Conservation (phyloP, 2,797 vertebrate genomes). For the Spinus pinus region DNA sequence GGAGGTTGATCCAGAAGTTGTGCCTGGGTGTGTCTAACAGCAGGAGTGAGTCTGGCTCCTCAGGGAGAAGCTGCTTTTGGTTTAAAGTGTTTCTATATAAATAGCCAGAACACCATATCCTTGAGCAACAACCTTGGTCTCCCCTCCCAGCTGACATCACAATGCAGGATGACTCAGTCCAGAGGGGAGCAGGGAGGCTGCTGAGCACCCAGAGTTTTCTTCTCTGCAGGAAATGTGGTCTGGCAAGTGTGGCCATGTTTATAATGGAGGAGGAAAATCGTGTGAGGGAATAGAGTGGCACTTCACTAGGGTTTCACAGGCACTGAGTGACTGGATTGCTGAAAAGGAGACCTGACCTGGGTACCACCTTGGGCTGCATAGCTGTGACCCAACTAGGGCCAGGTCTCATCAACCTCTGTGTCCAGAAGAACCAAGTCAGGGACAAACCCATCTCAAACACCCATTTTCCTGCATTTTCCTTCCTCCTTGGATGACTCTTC, state of each 20-base stretch:
- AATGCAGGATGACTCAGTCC: background rate
- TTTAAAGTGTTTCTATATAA: slow-evolving; percentile 6
- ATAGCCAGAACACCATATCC: background rate
- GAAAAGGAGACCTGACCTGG: background rate
- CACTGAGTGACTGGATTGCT: background rate
- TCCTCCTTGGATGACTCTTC: background rate
- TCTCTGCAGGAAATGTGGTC: background rate
- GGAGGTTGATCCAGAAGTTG: background rate
- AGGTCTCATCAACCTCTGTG: rapidly evolving
- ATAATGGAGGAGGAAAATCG: background rate
- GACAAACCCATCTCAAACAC: background rate
- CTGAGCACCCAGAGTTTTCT: background rate
- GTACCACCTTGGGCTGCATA: background rate
- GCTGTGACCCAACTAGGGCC: rapidly evolving
- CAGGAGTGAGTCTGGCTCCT: background rate
- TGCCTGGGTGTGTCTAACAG: background rate
- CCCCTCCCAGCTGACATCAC: background rate
- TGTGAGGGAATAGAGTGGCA: background rate
- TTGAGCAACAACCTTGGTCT: background rate
- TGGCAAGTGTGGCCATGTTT: background rate
- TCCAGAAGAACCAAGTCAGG: background rate
- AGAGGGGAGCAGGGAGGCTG: background rate
- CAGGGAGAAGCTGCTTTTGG: background rate
- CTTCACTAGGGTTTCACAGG: background rate
- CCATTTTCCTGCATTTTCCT: background rate